phyloP scores from a whole-genome alignment of 2,113 vertebrate genomes.

The Echinops telfairi region DNA sequence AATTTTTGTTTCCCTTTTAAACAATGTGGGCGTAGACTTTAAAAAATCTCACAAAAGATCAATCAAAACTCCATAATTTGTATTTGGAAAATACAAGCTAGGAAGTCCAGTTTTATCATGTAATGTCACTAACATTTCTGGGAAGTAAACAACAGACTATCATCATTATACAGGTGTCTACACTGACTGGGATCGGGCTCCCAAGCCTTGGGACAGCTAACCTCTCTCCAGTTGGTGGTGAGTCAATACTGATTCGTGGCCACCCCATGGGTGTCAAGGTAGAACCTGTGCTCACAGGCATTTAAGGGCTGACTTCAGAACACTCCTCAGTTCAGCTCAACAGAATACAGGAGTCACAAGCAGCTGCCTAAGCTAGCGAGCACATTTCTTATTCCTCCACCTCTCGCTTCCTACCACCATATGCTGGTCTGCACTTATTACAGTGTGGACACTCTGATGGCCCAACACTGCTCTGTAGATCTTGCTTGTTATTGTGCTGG shows the following conservation, averaged over 20 bases:
- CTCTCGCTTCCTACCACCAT: accelerated
- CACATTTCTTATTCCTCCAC: not conserved
- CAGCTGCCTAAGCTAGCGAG: not conserved
- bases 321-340: not conserved
- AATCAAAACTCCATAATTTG: not conserved
- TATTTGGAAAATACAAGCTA: constrained; percentile 38
- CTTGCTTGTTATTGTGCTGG: accelerated
- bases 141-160: not conserved
- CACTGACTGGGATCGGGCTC: no score
- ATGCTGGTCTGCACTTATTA: not conserved
- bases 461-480: not conserved
- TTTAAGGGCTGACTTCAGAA: no score
- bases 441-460: not conserved
- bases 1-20: not conserved
- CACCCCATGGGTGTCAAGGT: no score
- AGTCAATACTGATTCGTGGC: no score
- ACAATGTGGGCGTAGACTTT: not conserved
- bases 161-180: not conserved
- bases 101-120: not conserved
- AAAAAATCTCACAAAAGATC: constrained; percentile 4
- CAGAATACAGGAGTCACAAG: not conserved
- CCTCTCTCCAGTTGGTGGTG: no score
- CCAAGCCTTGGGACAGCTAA: no score
- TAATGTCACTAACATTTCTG: not conserved
- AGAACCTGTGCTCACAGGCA: no score